Conservation (phyloP, 2,113 vertebrate genomes). For the Prinia subflava region DNA sequence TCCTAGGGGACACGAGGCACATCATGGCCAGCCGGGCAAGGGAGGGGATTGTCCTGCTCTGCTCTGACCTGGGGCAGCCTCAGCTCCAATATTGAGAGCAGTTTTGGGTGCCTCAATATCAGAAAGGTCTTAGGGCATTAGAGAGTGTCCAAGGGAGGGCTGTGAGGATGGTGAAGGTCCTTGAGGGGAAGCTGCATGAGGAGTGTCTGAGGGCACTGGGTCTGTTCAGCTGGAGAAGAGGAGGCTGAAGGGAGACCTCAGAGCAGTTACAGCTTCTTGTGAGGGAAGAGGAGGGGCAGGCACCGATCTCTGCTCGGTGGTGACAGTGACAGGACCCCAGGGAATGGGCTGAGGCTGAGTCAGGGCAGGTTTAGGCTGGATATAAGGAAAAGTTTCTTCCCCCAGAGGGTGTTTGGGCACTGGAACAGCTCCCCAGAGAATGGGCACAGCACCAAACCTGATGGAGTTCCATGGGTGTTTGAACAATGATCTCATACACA, state of each 20-base stretch:
- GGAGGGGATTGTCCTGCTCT: background rate
- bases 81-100: accelerated
- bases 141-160: background rate
- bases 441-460: background rate
- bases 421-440: background rate
- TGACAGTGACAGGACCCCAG: accelerated
- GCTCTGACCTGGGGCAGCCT: accelerated
- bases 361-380: background rate
- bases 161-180: accelerated
- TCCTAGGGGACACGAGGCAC: background rate
- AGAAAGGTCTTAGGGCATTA: accelerated
- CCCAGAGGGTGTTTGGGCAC: background rate
- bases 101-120: accelerated
- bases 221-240: background rate
- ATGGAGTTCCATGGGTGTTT: accelerated
- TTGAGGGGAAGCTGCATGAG: background rate
- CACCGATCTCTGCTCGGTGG: background rate
- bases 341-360: accelerated
- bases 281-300: background rate
- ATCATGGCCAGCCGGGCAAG: accelerated
- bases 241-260: background rate
- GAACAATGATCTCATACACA: accelerated
- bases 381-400: background rate
- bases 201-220: background rate
- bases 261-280: accelerated